phyloP scores from a whole-genome alignment of 2,888 invertebrate species.

The Stictocephala bisonia region DNA sequence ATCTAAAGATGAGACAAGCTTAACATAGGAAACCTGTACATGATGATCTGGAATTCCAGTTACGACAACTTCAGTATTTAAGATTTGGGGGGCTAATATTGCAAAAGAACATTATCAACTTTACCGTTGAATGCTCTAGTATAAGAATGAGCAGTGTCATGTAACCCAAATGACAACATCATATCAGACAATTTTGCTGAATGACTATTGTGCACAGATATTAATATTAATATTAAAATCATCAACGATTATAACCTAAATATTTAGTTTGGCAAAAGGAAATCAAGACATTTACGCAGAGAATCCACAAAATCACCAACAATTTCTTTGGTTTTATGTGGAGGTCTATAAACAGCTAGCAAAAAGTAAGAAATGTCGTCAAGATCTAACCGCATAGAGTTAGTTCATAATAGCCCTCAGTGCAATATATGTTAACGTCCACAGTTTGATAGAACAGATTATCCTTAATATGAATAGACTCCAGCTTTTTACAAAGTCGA shows the following conservation, averaged over 20 bases:
- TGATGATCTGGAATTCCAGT: conserved; percentile 7
- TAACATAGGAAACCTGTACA: neutral
- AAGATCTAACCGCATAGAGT: neutral
- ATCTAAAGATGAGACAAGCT: neutral
- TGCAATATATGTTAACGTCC: neutral
- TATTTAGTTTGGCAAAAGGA: too few species aligned
- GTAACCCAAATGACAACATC: neutral
- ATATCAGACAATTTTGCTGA: neutral
- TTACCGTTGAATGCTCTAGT: neutral
- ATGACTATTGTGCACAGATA: neutral
- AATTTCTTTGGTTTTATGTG: neutral
- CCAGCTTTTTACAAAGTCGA: too few species aligned
- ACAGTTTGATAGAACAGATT: neutral
- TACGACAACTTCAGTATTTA: too few species aligned
- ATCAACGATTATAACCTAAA: too few species aligned
- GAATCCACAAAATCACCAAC: neutral
- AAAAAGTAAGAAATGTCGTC: neutral
- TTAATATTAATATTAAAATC: too few species aligned
- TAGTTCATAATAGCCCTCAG: neutral
- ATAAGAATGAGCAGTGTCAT: neutral
- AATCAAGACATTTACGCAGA: too few species aligned
- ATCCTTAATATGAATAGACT: neutral
- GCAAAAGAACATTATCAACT: too few species aligned
- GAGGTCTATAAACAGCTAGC: neutral
- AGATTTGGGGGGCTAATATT: neutral